Evolutionary conservation across 1,140 invertebrate genomes (phyloP).

Genomic region (Pentalonia nigronervosa): DNA sequence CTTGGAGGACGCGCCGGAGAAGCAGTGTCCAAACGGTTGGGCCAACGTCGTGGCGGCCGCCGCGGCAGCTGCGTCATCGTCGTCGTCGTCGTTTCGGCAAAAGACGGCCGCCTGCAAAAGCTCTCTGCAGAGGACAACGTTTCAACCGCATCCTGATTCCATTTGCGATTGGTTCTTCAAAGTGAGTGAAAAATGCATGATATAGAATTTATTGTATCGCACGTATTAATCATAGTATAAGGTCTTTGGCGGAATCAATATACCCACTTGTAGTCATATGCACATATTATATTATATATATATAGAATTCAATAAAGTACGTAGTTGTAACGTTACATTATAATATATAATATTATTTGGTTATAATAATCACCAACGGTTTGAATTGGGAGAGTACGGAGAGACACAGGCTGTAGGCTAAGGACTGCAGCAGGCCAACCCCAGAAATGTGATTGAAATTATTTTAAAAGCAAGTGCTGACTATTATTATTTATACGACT

Average conservation of each 20-base stretch:
- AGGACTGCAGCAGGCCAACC: not conserved
- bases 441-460: not conserved
- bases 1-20: not conserved
- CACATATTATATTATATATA: no score
- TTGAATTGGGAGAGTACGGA: no score
- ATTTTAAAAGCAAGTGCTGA: slow-evolving; percentile 1
- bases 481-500: not conserved
- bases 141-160: slow-evolving; percentile 43
- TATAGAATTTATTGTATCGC: not conserved
- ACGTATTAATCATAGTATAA: not conserved
- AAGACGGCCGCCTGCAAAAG: not conserved
- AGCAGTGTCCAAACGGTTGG: slow-evolving; percentile 9
- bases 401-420: no score
- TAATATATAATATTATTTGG: not conserved
- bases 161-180: slow-evolving; percentile 54
- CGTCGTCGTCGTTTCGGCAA: not conserved
- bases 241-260: not conserved
- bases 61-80: not conserved
- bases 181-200: not conserved
- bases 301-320: no score
- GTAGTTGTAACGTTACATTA: not conserved
- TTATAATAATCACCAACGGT: no score
- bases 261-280: not conserved
- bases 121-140: not conserved
- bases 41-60: not conserved